A percentile compares a stretch with the other conserved stretches of the same genome.
Conservation (phyloP, 1,140 invertebrate species). For the Halotydeus destructor region DNA sequence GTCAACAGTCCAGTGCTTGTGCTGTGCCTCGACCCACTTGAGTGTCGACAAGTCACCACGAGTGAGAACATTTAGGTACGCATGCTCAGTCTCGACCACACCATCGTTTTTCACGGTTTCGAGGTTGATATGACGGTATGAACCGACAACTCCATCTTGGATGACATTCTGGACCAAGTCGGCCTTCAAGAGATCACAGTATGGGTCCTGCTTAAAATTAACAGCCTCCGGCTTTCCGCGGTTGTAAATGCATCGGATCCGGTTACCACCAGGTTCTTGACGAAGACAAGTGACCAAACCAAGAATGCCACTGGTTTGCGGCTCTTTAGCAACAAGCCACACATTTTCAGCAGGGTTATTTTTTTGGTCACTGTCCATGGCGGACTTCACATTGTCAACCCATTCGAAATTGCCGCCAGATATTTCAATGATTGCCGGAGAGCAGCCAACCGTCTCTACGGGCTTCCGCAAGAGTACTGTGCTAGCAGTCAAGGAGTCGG, state of each 20-base stretch:
- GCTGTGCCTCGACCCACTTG: conserved; percentile 72
- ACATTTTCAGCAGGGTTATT: conserved; percentile 12
- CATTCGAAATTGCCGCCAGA: conserved; percentile 13
- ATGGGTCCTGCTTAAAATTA: conserved; percentile 9
- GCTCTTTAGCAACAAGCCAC: conserved; percentile 18
- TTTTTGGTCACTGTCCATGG: conserved; percentile 10
- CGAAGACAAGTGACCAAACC: conserved; percentile 73
- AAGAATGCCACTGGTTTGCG: conserved; percentile 41
- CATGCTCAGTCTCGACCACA: conserved; percentile 42
- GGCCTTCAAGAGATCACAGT: conserved; percentile 23
- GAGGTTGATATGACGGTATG: conserved; percentile 21
- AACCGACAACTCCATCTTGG: conserved; percentile 8
- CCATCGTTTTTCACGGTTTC: conserved; percentile 20
- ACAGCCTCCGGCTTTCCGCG: neutral
- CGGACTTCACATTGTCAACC: conserved; percentile 16
- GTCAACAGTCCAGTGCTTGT: conserved; percentile 29
- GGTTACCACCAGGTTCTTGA: conserved; percentile 52
- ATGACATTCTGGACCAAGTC: conserved; percentile 14
- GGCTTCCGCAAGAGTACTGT: conserved; percentile 6
- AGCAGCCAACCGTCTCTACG: conserved; percentile 7
- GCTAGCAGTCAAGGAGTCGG: conserved; percentile 3
- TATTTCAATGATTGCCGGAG: conserved; percentile 23
- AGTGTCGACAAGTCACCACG: conserved; percentile 72
- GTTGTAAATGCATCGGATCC: conserved; percentile 32
- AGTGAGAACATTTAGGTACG: conserved; percentile 71